A percentile compares a stretch with the other conserved stretches of the same genome.
Evolutionary conservation across 2,888 invertebrate genomes (phyloP).

Genomic region (Lycophotia porphyrea): DNA sequence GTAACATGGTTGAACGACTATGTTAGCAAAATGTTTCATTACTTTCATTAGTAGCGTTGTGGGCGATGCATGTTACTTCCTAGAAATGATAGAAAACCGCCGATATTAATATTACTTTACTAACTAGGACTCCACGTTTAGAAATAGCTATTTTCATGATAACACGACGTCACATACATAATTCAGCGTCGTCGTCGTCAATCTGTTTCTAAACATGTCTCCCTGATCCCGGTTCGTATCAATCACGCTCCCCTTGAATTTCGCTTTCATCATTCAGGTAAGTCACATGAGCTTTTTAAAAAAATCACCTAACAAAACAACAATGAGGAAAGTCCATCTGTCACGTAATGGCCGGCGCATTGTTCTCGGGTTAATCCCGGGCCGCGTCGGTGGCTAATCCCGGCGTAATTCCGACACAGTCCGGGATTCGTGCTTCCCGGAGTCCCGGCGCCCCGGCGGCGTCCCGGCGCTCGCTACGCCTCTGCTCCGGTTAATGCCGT

Average conservation of each 20-base stretch:
- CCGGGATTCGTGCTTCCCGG: slow-evolving; percentile 64
- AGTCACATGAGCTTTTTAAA: slow-evolving; percentile 57
- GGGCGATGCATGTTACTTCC: not conserved
- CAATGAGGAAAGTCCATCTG: slow-evolving; percentile 69
- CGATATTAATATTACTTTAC: not conserved
- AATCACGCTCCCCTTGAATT: slow-evolving; percentile 52
- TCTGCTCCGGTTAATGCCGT: slow-evolving; percentile 64
- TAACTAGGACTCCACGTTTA: not conserved
- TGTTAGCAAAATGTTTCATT: not conserved
- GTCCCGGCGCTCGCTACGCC: slow-evolving; percentile 49
- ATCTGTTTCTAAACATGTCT: not conserved
- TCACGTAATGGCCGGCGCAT: slow-evolving; percentile 74
- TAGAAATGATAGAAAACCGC: not conserved
- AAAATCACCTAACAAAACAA: slow-evolving; percentile 62
- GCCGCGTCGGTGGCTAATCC: slow-evolving; percentile 75
- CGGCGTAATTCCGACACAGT: slow-evolving; percentile 72
- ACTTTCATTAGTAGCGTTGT: too few relatives aligned
- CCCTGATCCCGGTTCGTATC: slow-evolving; percentile 28
- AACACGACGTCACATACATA: slow-evolving; percentile 1
- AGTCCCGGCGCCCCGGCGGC: slow-evolving; percentile 36
- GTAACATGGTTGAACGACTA: not conserved
- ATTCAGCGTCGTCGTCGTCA: slow-evolving; percentile 10
- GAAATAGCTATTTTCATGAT: not conserved
- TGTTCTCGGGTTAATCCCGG: slow-evolving; percentile 76
- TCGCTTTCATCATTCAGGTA: slow-evolving; percentile 61